Percentiles rank a stretch among this genome's conserved stretches.
Evolutionary conservation across 2,113 vertebrate species (phyloP).

Genomic region (Eudyptes chrysolophus): DNA sequence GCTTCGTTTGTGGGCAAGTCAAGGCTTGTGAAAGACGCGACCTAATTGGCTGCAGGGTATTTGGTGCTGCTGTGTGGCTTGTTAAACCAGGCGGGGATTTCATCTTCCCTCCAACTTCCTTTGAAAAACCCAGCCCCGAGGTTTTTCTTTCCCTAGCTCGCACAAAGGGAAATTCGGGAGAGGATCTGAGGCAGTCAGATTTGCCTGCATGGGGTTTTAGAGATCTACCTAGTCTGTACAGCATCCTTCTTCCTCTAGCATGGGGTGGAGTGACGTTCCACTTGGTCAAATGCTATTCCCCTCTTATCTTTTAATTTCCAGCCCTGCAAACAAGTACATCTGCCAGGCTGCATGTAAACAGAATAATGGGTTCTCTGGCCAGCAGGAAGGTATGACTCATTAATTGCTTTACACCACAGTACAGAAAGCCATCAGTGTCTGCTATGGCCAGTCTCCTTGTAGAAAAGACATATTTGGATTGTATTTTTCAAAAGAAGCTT

Average conservation of each 20-base stretch:
- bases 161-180: background rate
- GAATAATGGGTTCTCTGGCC: conserved; percentile 35
- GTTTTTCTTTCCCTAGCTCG: background rate
- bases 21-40: background rate
- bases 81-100: background rate
- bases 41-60: background rate
- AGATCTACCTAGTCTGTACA: background rate
- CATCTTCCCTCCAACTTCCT: background rate
- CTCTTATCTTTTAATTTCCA: conserved; percentile 56
- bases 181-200: background rate
- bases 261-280: background rate
- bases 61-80: background rate
- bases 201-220: background rate
- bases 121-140: conserved; percentile 3
- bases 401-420: conserved; percentile 47
- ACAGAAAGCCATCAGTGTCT: conserved; percentile 21
- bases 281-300: background rate
- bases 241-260: background rate
- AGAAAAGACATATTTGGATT: background rate
- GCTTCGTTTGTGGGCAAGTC: background rate
- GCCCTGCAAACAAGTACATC: conserved; percentile 55
- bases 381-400: conserved; percentile 55
- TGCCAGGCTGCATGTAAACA: conserved; percentile 34
- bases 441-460: background rate
- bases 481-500: conserved; percentile 25